These are phyloP conservation scores for Heliconius congener DNA, from an alignment of 1,140 invertebrate species.

Conservation along the genomic window DNA sequence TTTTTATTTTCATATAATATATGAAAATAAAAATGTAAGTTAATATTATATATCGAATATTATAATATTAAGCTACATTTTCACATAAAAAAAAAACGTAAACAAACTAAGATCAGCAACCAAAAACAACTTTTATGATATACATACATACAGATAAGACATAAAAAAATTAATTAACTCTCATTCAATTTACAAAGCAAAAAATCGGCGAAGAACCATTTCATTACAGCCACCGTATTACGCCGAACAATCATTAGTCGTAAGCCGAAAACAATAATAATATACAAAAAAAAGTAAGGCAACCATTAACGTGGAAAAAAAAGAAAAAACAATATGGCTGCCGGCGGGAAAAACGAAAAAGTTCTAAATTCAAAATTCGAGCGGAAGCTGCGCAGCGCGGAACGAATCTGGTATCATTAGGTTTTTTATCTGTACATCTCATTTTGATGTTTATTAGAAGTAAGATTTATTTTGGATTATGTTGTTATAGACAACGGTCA, in stretches of 20 bases:
- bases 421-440: conserved; percentile 57
- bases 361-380: conserved; percentile 63
- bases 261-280: conserved; percentile 68
- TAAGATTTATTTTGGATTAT: conserved; percentile 46
- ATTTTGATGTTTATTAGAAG: conserved; percentile 55
- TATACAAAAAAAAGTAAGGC: conserved; percentile 47
- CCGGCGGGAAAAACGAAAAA: conserved; percentile 55
- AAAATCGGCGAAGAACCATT: conserved; percentile 49
- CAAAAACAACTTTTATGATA: neutral
- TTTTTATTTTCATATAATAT: neutral
- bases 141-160: conserved; percentile 7
- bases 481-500: conserved; percentile 28
- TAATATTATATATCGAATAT: too few species aligned
- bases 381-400: conserved; percentile 63
- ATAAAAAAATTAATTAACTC: conserved; percentile 45
- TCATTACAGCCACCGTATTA: conserved; percentile 61
- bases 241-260: conserved; percentile 61
- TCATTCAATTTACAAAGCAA: conserved; percentile 44
- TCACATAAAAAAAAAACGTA: neutral
- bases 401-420: conserved; percentile 71
- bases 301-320: conserved; percentile 53
- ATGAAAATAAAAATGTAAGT: too few species aligned
- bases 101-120: neutral
- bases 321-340: conserved; percentile 46
- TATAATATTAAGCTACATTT: neutral